Conservation (phyloP, 1,140 invertebrate genomes). For the Panagrolaimus sp. region DNA sequence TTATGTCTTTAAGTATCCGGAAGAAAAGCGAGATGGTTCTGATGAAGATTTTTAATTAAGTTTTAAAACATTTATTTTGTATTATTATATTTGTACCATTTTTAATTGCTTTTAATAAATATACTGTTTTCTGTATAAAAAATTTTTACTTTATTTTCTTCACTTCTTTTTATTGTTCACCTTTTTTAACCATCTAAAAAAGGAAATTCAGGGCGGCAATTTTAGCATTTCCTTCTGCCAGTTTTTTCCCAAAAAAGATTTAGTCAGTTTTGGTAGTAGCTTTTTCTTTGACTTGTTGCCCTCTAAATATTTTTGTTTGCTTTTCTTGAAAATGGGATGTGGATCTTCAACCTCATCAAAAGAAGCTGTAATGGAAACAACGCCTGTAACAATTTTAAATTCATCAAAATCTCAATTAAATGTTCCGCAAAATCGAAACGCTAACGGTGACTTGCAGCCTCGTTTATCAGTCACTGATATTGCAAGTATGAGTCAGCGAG, state of each 20-base stretch:
- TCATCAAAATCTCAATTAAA: not conserved
- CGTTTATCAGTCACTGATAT: not conserved
- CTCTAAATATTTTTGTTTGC: too few species aligned
- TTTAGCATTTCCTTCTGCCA: too few species aligned
- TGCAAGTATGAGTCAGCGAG: not conserved
- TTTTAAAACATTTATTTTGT: not conserved
- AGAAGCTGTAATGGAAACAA: not conserved
- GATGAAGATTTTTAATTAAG: slow-evolving; percentile 24
- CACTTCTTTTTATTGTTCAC: too few species aligned
- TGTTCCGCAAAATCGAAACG: not conserved
- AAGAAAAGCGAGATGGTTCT: slow-evolving; percentile 9
- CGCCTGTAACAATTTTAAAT: not conserved
- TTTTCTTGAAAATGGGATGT: not conserved
- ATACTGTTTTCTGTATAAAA: too few species aligned
- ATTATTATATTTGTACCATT: not conserved
- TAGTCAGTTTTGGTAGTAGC: too few species aligned
- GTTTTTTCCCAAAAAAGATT: too few species aligned
- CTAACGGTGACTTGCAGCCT: not conserved
- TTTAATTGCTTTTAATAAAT: too few species aligned
- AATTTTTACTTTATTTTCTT: too few species aligned
- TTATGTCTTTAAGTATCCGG: not conserved
- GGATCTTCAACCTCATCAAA: not conserved
- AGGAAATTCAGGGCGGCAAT: too few species aligned
- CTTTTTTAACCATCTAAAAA: too few species aligned
- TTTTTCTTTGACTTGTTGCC: too few species aligned